Evolutionary conservation across 2,888 invertebrate genomes (phyloP).

Genomic region (Oligia strigilis): DNA sequence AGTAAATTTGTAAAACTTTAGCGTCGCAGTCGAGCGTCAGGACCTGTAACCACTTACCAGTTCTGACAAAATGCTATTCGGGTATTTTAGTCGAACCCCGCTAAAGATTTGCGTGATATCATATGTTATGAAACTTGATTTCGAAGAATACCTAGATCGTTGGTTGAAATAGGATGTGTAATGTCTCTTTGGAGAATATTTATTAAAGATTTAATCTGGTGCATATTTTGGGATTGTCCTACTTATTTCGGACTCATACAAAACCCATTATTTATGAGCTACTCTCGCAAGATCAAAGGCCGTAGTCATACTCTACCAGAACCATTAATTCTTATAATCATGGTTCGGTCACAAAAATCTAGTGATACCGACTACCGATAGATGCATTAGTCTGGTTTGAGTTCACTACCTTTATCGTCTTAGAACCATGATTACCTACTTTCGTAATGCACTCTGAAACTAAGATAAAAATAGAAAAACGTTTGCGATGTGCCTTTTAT

Average conservation of each 20-base stretch:
- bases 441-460: slow-evolving; percentile 28
- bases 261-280: background rate
- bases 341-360: slow-evolving; percentile 8
- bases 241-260: background rate
- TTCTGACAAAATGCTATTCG: background rate
- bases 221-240: background rate
- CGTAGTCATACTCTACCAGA: background rate
- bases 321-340: slow-evolving; percentile 5
- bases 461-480: slow-evolving; percentile 21
- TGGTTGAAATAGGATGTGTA: background rate
- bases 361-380: background rate
- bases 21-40: background rate
- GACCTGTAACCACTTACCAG: background rate
- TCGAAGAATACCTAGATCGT: background rate
- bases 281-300: background rate
- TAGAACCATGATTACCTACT: slow-evolving; percentile 24
- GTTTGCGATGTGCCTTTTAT: slow-evolving; percentile 14
- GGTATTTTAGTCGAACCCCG: background rate
- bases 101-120: background rate
- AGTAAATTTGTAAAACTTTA: background rate
- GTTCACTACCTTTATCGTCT: slow-evolving; percentile 19
- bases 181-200: background rate
- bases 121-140: background rate
- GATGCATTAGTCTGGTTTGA: slow-evolving; percentile 5
- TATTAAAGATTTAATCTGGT: background rate